Base-by-base conservation (phyloP, 2,888 invertebrate species). In the Gisinianus flammeolus region DNA sequence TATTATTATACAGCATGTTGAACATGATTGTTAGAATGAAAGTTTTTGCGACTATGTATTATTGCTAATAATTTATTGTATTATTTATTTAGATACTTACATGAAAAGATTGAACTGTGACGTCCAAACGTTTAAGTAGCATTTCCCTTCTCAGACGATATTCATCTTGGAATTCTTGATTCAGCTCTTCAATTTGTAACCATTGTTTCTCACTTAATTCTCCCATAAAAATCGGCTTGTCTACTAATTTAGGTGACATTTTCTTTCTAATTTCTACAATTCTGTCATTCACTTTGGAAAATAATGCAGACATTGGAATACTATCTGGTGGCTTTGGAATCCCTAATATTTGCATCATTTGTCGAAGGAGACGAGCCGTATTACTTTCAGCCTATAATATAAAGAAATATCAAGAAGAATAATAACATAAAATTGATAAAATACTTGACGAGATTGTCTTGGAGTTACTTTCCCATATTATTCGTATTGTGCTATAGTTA, bases 91-190 rank as follows among this genome's bases (percentile, higher is more conserved):
- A 64, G 12, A 69, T 8, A 58, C 74, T 84, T 86, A 93, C 95
- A 91, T 96, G 92, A 87, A 98, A 99, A 75, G 98, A 98, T 87
- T 97, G 95, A 85, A 98, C 92, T 0, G 98, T 99, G 79, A 97
- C 97, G 87, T 98, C 98, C 52, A 98, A 88, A 70, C 98, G 90
- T 72, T 96, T 96, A 6, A 98, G 88, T 81, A 98, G 89, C 89
- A 96, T 94, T 86, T 96, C 93, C 77, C 96, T 89, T 70, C 98
- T 89, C 79, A 94, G 88, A 83, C 91, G 90, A 86, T 96, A 98
- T 85, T 98, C 98, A 19, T 91, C 90, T 76, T 91, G 91, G 86
- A 98, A 89, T 80, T 94, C 92, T 0, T 90, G 88, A 85, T 94
- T 93, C 0, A 92, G 87, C 6, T 89, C 88, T 74, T 92, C 91